Conservation (phyloP, 2,113 vertebrate genomes). For the Silurus meridionalis region DNA sequence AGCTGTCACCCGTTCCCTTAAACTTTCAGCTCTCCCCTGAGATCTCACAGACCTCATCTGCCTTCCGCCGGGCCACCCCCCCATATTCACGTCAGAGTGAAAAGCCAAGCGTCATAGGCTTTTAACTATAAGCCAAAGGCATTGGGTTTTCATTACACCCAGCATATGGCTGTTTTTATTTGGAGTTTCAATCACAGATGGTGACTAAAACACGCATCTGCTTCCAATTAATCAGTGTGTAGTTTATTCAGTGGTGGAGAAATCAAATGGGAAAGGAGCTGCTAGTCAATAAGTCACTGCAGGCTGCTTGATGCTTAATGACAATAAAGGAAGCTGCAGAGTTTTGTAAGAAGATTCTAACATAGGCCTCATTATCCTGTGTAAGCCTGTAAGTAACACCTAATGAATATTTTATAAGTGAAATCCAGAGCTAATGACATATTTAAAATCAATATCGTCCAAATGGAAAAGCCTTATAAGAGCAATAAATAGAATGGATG, state of each 20-base stretch:
- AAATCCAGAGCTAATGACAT: background rate
- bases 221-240: slow-evolving; percentile 16
- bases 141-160: slow-evolving; percentile 25
- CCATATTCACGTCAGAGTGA: background rate
- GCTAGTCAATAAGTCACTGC: background rate
- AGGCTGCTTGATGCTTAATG: background rate
- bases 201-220: slow-evolving; percentile 26
- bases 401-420: slow-evolving; percentile 22
- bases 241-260: background rate
- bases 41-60: slow-evolving; percentile 28
- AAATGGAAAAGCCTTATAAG: background rate
- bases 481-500: background rate
- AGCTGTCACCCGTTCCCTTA: slow-evolving; percentile 1
- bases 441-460: slow-evolving; percentile 12
- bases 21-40: slow-evolving; percentile 7
- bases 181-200: slow-evolving; percentile 29
- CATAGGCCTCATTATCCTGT: background rate
- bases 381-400: background rate
- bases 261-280: background rate
- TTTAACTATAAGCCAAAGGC: slow-evolving; percentile 21
- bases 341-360: background rate
- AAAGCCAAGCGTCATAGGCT: background rate
- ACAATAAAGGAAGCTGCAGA: background rate
- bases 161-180: slow-evolving; percentile 43
- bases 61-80: background rate